Evolutionary conservation across 2,888 invertebrate genomes (phyloP), one percentile per base, ranked within the genome.

Genomic region (Spisula subtruncata): DNA sequence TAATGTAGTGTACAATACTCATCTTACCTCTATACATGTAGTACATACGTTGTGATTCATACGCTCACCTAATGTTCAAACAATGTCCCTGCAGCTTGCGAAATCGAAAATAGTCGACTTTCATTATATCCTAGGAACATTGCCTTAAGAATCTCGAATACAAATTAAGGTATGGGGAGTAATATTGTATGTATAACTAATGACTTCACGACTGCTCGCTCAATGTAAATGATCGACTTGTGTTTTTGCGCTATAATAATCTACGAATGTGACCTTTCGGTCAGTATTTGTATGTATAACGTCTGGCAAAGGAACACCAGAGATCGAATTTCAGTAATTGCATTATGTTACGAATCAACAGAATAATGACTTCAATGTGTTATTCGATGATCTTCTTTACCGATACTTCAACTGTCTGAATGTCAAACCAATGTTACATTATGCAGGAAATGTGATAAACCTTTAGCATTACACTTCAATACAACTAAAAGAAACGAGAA

Each of bases 151-250:
- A 66, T 25, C n/a, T 66, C 60, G 25, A 66, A 25, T 25, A 66
- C 1, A 25, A 25, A 25, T 66, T 25, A 25, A n/a, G 25, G n/a
- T n/a, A n/a, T n/a, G n/a, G n/a, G n/a, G n/a, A 66, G 25, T 25
- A 25, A 66, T 66, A 66, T 66, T 66, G 60, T n/a, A 66, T 66
- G 60, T 66, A 66, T 66, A 66, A 66, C 60, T 66, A 66, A 66
- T 66, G 60, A 66, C 25, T 66, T 66, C 60, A 25, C 60, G 60
- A 66, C 60, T 66, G 25, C 25, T 66, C n/a, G n/a, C 25, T 66
- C 60, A 66, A 66, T 66, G 25, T 66, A 25, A 66, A 66, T 66
- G 25, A 66, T 66, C 60, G 60, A 25, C 60, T 66, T n/a, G 20
- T 25, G n/a, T 66, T n/a, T n/a, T 25, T 1, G 25, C 25, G 60